Percentiles rank a stretch among this genome's conserved stretches.
phyloP scores from a whole-genome alignment of 1,140 invertebrate species.

The Trachymyrmex septentrionalis region DNA sequence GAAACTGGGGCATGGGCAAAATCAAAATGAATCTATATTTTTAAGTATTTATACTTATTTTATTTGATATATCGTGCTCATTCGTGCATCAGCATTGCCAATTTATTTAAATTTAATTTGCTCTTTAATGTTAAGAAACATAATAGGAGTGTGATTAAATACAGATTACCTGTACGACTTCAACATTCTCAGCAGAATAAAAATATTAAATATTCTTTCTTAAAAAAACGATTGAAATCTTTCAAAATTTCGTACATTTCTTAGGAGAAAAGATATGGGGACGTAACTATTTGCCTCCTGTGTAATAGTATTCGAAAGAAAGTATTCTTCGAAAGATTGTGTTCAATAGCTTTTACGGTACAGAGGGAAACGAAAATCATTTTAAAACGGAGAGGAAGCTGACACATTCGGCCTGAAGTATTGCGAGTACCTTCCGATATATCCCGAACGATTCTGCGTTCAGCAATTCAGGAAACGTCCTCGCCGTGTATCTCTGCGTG shows the following conservation, averaged over 20 bases:
- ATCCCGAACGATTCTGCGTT: background rate
- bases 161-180: background rate
- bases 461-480: slow-evolving; percentile 14
- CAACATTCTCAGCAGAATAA: background rate
- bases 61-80: background rate
- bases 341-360: slow-evolving; percentile 36
- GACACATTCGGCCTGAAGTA: slow-evolving; percentile 45
- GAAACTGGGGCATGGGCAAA: background rate
- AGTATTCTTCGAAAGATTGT: no score
- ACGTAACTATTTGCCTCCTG: background rate
- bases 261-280: background rate
- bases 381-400: slow-evolving; percentile 29
- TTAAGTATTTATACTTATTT: background rate
- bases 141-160: background rate
- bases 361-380: slow-evolving; percentile 42
- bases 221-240: slow-evolving; percentile 20
- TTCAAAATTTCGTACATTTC: slow-evolving; percentile 22
- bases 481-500: background rate
- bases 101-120: slow-evolving; percentile 19
- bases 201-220: slow-evolving; percentile 5
- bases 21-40: background rate
- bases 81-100: background rate
- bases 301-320: slow-evolving; percentile 34
- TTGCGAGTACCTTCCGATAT: slow-evolving; percentile 1
- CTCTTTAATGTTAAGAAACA: background rate